Percentiles rank a stretch among this genome's conserved stretches.
phyloP scores from a whole-genome alignment of 2,888 invertebrate species.

The Neoascia interrupta region DNA sequence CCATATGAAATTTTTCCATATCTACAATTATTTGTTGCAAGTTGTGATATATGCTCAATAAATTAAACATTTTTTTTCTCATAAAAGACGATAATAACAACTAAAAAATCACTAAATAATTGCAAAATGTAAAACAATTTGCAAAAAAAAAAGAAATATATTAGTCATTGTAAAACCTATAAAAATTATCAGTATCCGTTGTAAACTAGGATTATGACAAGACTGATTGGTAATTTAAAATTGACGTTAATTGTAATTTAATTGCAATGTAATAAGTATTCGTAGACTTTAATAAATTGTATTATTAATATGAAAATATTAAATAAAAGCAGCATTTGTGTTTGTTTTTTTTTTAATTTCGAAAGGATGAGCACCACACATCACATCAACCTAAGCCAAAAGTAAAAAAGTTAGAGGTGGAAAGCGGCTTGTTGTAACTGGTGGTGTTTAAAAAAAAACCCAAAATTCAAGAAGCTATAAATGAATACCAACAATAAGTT shows the following conservation, averaged over 20 bases:
- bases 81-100: slow-evolving; percentile 41
- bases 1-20: slow-evolving; percentile 50
- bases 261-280: slow-evolving; percentile 62
- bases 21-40: slow-evolving; percentile 61
- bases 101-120: slow-evolving; percentile 12
- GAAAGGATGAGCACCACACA: no score
- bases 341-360: background rate
- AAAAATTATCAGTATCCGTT: slow-evolving; percentile 67
- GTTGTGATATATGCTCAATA: slow-evolving; percentile 69
- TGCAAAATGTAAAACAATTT: slow-evolving; percentile 35
- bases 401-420: no score
- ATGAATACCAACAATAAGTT: no score
- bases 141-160: slow-evolving; percentile 8
- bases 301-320: slow-evolving; percentile 27
- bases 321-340: no score
- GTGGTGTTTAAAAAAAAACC: no score
- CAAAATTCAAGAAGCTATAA: no score
- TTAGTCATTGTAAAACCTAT: slow-evolving; percentile 26
- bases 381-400: no score
- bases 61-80: slow-evolving; percentile 26
- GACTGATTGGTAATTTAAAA: slow-evolving; percentile 68
- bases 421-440: no score
- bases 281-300: slow-evolving; percentile 48
- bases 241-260: slow-evolving; percentile 64
- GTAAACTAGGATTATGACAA: slow-evolving; percentile 64